These are phyloP conservation scores for Archips xylosteana DNA, from an alignment of 2,888 invertebrate species.

Conservation along the genomic window DNA sequence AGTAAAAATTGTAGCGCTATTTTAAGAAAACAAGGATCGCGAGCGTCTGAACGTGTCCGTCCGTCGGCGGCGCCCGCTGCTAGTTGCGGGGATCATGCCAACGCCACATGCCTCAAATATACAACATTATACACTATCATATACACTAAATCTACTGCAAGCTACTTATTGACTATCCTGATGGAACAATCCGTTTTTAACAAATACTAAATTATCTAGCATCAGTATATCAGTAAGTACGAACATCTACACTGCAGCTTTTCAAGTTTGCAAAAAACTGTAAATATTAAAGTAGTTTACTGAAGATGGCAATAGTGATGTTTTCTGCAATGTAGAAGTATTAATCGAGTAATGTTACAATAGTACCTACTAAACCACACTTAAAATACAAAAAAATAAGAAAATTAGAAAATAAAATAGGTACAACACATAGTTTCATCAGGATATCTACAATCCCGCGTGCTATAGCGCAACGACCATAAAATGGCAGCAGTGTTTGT, in stretches of 20 bases:
- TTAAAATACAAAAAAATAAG: not conserved
- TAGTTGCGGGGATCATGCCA: slow-evolving; percentile 77
- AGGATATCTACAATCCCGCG: slow-evolving; percentile 51
- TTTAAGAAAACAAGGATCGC: not conserved
- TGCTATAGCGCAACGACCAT: slow-evolving; percentile 61
- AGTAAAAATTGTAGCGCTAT: not conserved
- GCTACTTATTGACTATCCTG: slow-evolving; percentile 60
- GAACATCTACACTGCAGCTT: not conserved
- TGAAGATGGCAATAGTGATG: not conserved
- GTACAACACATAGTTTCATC: slow-evolving; percentile 49
- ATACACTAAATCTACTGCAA: slow-evolving; percentile 62
- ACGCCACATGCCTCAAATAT: slow-evolving; percentile 79
- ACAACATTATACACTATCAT: slow-evolving; percentile 62
- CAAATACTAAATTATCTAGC: slow-evolving; percentile 1
- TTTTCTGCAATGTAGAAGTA: slow-evolving; percentile 5
- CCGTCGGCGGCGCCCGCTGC: slow-evolving; percentile 65
- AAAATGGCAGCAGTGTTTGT: slow-evolving; percentile 59
- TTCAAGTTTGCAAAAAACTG: not conserved
- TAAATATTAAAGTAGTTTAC: not conserved
- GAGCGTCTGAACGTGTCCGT: slow-evolving; percentile 63
- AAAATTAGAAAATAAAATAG: not conserved
- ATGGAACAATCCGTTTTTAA: slow-evolving; percentile 46
- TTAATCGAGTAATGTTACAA: not conserved
- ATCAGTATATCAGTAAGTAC: not conserved
- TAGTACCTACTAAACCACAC: not conserved